These are phyloP conservation scores for Chaenodraco wilsoni DNA, from an alignment of 2,797 vertebrate species.

Conservation along the genomic window DNA sequence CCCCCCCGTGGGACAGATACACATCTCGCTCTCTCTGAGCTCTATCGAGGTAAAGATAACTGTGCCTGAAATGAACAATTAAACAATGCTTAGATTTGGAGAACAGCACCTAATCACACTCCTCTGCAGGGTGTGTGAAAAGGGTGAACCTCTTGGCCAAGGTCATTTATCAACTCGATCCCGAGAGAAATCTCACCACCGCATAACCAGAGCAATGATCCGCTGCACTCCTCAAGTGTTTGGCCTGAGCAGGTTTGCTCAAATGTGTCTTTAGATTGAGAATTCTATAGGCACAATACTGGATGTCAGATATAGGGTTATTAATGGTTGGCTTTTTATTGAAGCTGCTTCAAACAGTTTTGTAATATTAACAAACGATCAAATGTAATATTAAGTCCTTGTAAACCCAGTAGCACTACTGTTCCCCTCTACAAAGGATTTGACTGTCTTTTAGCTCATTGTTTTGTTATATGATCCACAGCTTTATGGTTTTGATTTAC, in stretches of 20 bases:
- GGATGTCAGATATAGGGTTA: slow-evolving; percentile 26
- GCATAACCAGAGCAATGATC: slow-evolving; percentile 12
- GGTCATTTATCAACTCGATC: slow-evolving; percentile 53
- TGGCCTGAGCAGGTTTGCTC: slow-evolving; percentile 12
- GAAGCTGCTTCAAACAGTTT: not conserved
- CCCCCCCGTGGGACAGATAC: slow-evolving; percentile 38
- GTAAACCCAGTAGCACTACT: not conserved
- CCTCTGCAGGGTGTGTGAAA: slow-evolving; percentile 14
- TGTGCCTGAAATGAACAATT: slow-evolving; percentile 62
- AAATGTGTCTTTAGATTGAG: slow-evolving; percentile 11
- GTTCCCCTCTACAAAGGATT: not conserved
- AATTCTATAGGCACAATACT: slow-evolving; percentile 5
- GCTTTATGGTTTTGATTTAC: not conserved
- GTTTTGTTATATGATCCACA: slow-evolving; percentile 3
- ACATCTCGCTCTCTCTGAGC: slow-evolving; percentile 40
- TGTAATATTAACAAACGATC: slow-evolving; percentile 1
- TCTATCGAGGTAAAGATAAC: slow-evolving; percentile 32
- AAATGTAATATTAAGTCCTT: not conserved
- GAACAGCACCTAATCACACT: slow-evolving; percentile 58
- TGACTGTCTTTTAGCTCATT: slow-evolving; percentile 14
- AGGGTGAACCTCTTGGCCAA: slow-evolving; percentile 27
- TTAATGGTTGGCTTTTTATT: slow-evolving; percentile 44
- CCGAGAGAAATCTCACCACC: slow-evolving; percentile 53
- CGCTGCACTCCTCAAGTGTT: not conserved
- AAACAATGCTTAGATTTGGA: slow-evolving; percentile 53